These are phyloP conservation scores for Epistrophe eligans DNA, from an alignment of 2,888 invertebrate species.

Conservation along the genomic window DNA sequence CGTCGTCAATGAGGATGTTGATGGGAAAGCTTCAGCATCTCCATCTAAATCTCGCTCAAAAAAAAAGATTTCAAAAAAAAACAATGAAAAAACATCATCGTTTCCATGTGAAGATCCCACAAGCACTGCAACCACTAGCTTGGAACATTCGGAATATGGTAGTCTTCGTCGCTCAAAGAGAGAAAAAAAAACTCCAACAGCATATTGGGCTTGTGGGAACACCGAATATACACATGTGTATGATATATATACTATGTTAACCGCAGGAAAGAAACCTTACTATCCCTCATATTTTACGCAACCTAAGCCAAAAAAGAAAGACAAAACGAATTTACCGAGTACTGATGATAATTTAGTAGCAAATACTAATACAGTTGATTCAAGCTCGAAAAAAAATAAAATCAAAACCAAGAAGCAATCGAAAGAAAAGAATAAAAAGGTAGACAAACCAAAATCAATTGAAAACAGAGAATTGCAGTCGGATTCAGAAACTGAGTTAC, in stretches of 20 bases:
- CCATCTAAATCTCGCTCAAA: neutral
- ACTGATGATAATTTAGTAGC: constrained; percentile 59
- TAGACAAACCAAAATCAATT: neutral
- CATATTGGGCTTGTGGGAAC: constrained; percentile 52
- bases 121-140: neutral
- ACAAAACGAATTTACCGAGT: neutral
- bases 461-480: neutral
- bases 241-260: neutral
- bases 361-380: constrained; percentile 54
- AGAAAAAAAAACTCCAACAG: constrained; percentile 33
- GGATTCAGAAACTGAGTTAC: neutral
- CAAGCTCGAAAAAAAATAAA: constrained; percentile 29
- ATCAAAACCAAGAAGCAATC: neutral
- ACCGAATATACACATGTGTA: constrained; percentile 25
- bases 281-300: neutral
- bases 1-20: neutral
- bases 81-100: neutral
- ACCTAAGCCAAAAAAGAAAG: neutral
- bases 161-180: constrained; percentile 56
- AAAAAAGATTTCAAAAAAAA: neutral
- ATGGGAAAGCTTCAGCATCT: neutral
- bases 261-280: neutral
- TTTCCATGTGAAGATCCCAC: neutral
- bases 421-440: neutral
- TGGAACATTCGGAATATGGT: neutral